Evolutionary conservation across 2,888 invertebrate species (phyloP), one percentile per base, ranked within the genome.

Genomic region (Entomobrya proxima): DNA sequence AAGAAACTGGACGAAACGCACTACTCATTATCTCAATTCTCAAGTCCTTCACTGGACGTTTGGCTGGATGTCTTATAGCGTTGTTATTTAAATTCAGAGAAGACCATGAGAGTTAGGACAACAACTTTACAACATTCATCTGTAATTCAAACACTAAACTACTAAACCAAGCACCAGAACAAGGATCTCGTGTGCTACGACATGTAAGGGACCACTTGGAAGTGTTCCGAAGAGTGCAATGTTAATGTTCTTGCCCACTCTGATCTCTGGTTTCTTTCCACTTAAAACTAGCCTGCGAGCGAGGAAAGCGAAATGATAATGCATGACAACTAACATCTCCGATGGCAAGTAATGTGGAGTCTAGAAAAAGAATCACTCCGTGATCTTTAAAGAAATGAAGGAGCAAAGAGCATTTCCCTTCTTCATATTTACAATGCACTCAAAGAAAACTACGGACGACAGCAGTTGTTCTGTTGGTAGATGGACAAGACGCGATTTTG

Each of bases 381-480:
- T 67, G 80, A 80, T 80, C 69, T 72, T 27, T 35, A 2, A 72
- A 80, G 72, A 80, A 50, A 79, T 80, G 40, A 37, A 79, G 44
- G 35, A 67, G 79, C 37, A 79, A 50, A 80, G 55, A 55, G 35
- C 72, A 32, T 79, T 80, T 79, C 37, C 37, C 35, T 37, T 30
- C 35, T 15, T 78, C 21, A 52, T 80, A 80, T 80, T 80, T 80
- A 80, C 80, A 80, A 37, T 69, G 69, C 80, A 55, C 80, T 80
- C 50, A 69, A 80, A 79, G 11, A 80, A 77, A 27, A 50, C 69
- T 72, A 37, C 11, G 58, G 61, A 47, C 44, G 30, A 18, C 35
- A 21, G 58, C n/a, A n/a, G n/a, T n/a, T n/a, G n/a, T n/a, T n/a
- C n/a, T n/a, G n/a, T 9, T 47, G 27, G 44, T 27, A 24, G 50